These are phyloP conservation scores for Solen grandis DNA, from an alignment of 1,140 invertebrate species.

Conservation along the genomic window DNA sequence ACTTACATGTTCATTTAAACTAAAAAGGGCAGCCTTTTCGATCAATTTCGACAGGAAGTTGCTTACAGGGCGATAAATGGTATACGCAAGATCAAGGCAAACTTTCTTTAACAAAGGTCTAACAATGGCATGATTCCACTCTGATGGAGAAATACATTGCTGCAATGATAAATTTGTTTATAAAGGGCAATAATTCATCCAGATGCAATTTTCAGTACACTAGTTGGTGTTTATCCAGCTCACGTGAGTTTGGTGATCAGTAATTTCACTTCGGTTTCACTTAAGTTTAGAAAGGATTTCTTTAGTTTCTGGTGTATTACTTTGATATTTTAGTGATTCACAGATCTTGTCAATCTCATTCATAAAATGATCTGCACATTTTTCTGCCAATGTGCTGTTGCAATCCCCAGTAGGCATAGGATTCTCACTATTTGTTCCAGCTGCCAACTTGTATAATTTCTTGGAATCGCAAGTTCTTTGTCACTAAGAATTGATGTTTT, in stretches of 20 bases:
- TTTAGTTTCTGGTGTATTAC: no score
- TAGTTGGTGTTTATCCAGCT: neutral
- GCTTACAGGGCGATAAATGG: constrained; percentile 12
- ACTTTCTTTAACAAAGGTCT: constrained; percentile 16
- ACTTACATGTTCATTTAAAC: constrained; percentile 29
- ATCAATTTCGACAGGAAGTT: constrained; percentile 46
- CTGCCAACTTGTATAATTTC: constrained; percentile 6
- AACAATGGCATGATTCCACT: constrained; percentile 20
- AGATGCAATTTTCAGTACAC: neutral
- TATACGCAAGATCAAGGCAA: neutral
- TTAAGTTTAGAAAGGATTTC: no score
- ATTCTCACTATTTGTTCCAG: constrained; percentile 26
- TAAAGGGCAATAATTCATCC: neutral
- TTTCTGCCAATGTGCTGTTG: constrained; percentile 11
- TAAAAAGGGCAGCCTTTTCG: constrained; percentile 35
- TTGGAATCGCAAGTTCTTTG: constrained; percentile 41
- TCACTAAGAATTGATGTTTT: no score
- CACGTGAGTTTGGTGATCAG: constrained; percentile 1
- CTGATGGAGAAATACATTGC: neutral
- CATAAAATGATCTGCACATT: constrained; percentile 42
- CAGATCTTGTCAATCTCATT: constrained; percentile 20
- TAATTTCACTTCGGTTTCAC: no score
- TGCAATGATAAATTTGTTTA: neutral
- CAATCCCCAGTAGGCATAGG: constrained; percentile 6
- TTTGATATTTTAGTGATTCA: no score